phyloP scores from a whole-genome alignment of 2,113 vertebrate genomes.

The Thalassoma bifasciatum region DNA sequence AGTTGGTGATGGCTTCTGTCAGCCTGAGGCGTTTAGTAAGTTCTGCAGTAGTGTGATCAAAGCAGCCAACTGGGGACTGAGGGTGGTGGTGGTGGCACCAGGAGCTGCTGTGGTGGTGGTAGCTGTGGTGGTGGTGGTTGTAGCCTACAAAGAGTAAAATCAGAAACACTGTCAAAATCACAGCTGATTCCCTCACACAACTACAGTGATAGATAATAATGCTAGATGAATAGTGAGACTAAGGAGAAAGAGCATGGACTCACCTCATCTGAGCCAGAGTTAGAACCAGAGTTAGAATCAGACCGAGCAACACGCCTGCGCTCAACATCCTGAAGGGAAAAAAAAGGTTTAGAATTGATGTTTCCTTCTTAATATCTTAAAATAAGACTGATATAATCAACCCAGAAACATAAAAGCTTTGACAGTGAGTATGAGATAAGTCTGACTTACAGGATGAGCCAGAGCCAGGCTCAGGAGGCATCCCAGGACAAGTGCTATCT shows the following conservation, averaged over 20 bases:
- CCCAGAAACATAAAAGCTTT: neutral
- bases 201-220: neutral
- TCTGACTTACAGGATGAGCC: conserved; percentile 67
- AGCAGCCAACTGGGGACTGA: no score
- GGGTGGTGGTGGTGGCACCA: neutral
- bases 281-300: neutral
- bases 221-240: neutral
- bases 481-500: conserved; percentile 56
- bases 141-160: neutral
- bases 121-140: neutral
- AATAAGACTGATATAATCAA: neutral
- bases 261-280: neutral
- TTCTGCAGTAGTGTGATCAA: no score
- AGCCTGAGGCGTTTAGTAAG: no score
- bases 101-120: neutral
- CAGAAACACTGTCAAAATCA: conserved; percentile 5
- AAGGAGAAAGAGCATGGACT: neutral
- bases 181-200: neutral
- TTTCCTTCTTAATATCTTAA: neutral
- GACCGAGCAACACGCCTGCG: neutral
- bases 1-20: neutral
- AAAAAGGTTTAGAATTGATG: neutral
- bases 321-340: neutral
- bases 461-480: conserved; percentile 67
- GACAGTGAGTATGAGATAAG: neutral